Percentiles rank a stretch among this genome's conserved stretches.
Conservation (phyloP, 2,797 vertebrate genomes). For the Glyptemys insculpta region DNA sequence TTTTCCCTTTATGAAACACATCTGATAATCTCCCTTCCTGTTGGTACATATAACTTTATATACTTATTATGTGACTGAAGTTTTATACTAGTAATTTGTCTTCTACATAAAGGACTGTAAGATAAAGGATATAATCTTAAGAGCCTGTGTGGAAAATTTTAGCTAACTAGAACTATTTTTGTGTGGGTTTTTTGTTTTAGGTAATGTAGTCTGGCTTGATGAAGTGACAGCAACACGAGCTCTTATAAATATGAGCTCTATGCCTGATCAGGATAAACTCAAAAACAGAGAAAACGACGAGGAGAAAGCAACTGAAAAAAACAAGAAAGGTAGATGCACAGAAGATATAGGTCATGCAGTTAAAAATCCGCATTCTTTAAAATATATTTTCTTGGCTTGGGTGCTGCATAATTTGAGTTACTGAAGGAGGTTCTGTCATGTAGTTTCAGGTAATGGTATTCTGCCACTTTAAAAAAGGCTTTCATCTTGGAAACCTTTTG, state of each 20-base stretch:
- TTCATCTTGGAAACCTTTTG: constrained; percentile 80
- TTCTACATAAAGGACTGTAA: neutral
- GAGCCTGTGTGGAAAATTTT: neutral
- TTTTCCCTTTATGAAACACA: neutral
- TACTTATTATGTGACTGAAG: neutral
- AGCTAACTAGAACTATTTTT: constrained; percentile 32
- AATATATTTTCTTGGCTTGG: constrained; percentile 61
- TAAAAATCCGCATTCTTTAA: neutral
- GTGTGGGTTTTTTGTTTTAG: constrained; percentile 75
- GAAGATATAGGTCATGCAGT: constrained; percentile 5
- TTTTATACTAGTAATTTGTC: neutral
- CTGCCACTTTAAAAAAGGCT: constrained; percentile 79
- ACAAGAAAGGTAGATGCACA: constrained; percentile 80
- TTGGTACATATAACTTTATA: neutral
- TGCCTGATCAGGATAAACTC: constrained; percentile 85
- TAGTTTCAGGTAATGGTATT: constrained; percentile 79
- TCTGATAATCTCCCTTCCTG: neutral
- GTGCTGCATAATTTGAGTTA: constrained; percentile 60
- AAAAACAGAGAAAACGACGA: constrained; percentile 78
- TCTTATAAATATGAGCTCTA: constrained; percentile 92
- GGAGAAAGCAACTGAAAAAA: constrained; percentile 78
- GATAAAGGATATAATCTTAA: neutral
- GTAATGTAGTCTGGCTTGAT: constrained; percentile 98
- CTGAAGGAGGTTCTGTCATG: constrained; percentile 76
- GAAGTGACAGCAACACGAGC: constrained; percentile 93